phyloP scores from a whole-genome alignment of 2,797 vertebrate genomes.

The Eulemur mongoz region DNA sequence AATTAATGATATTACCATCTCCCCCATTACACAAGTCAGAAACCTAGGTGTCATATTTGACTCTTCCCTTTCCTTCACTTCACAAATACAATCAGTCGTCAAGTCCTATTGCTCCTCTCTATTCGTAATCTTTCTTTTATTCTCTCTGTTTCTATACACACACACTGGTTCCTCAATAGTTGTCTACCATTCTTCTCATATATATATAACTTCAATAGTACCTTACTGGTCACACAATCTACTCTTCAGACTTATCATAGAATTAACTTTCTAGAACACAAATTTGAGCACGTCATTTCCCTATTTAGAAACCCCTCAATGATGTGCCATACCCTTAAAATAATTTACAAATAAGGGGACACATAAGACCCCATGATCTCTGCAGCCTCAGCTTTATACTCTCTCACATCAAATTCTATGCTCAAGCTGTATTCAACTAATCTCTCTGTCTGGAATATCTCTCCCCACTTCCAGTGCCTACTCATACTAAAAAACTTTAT shows the following conservation, averaged over 20 bases:
- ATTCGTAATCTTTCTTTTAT: background rate
- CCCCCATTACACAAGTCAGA: background rate
- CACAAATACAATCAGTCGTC: background rate
- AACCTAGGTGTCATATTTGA: background rate
- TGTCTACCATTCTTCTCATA: background rate
- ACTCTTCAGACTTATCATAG: background rate
- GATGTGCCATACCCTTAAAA: background rate
- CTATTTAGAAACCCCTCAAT: background rate
- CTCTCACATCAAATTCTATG: background rate
- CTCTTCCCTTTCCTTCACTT: background rate
- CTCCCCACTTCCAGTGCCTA: background rate
- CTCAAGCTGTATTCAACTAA: background rate
- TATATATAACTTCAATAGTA: background rate
- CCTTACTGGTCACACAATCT: background rate
- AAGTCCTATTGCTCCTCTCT: background rate
- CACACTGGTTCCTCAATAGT: background rate
- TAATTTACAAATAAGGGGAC: background rate
- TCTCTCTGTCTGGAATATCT: background rate
- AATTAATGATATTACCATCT: background rate
- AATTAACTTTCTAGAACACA: slow-evolving; percentile 14
- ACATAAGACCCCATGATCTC: background rate
- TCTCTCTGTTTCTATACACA: background rate
- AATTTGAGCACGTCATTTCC: background rate
- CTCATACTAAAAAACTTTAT: slow-evolving; percentile 3
- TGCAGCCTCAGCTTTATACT: background rate